Evolutionary conservation across 2,797 vertebrate genomes (phyloP), one percentile per base, ranked within the genome.

Genomic region (Ctenochaetus hawaiiensis): DNA sequence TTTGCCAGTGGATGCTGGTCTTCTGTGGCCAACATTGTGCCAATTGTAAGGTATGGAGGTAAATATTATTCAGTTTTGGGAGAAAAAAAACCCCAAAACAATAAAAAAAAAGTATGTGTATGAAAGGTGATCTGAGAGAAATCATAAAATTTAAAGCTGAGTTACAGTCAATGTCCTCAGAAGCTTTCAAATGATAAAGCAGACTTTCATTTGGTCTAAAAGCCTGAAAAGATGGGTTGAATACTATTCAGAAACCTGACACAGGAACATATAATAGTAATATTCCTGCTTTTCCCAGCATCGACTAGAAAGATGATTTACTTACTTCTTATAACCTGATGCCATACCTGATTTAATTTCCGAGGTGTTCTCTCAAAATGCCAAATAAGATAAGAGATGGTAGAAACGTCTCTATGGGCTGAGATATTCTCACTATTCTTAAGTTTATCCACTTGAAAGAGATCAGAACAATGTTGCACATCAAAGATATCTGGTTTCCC

Each of bases 251-350:
- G 76, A 77, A 86, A 84, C 26, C 67, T 44, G 69, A 89, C 84
- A 68, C 58, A 23, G 43, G 57, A 74, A 70, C 56, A 54, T 44
- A 41, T 82, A 66, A 72, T 5, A 48, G 59, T 61, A 16, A 52
- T 68, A 83, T 76, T 47, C 67, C 60, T 48, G 61, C 43, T 71
- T 81, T 70, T 77, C 73, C 75, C 68, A 66, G 78, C 78, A 84
- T 80, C 39, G 60, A 73, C 23, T 45, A 17, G n/a, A 62, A 71
- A 56, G 56, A 45, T 67, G 60, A 86, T 77, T 83, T 61, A 84
- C 70, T 84, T 58, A 66, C 67, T 59, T 82, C 60, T 73, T 73
- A 43, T 44, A 81, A 68, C 23, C 17, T 34, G 49, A 4, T 47
- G 14, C 39, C 22, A 64, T 45, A 16, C 8, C 4, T 65, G 71